phyloP scores from a whole-genome alignment of 2,113 vertebrate species.

The Caloenas nicobarica region DNA sequence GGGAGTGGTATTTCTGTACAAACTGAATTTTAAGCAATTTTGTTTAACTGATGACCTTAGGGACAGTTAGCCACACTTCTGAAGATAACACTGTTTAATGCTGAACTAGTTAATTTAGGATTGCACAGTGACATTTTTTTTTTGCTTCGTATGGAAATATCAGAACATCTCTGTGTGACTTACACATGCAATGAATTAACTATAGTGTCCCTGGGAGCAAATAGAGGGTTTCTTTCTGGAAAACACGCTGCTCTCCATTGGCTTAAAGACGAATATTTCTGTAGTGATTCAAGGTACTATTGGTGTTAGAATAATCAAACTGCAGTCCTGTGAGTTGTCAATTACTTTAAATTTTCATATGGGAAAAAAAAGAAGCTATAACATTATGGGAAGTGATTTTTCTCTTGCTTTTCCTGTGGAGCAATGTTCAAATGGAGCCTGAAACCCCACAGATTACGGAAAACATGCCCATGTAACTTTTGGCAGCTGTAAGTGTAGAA shows the following conservation, averaged over 20 bases:
- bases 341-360: not conserved
- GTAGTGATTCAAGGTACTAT: not conserved
- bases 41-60: not conserved
- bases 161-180: not conserved
- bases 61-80: not conserved
- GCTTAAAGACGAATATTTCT: not conserved
- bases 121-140: not conserved
- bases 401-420: not conserved
- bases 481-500: not conserved
- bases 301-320: not conserved
- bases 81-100: not conserved
- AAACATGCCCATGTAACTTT: not conserved
- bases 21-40: not conserved
- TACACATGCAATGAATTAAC: fast-evolving
- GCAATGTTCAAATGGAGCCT: fast-evolving
- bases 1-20: not conserved
- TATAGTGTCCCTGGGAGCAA: not conserved
- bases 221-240: not conserved
- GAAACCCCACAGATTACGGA: not conserved
- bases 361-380: not conserved
- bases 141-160: not conserved
- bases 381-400: not conserved
- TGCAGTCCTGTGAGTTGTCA: not conserved
- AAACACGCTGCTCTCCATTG: fast-evolving
- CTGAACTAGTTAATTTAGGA: not conserved